These are phyloP conservation scores for Eupithecia exiguata DNA, from an alignment of 2,888 invertebrate species.

Conservation along the genomic window DNA sequence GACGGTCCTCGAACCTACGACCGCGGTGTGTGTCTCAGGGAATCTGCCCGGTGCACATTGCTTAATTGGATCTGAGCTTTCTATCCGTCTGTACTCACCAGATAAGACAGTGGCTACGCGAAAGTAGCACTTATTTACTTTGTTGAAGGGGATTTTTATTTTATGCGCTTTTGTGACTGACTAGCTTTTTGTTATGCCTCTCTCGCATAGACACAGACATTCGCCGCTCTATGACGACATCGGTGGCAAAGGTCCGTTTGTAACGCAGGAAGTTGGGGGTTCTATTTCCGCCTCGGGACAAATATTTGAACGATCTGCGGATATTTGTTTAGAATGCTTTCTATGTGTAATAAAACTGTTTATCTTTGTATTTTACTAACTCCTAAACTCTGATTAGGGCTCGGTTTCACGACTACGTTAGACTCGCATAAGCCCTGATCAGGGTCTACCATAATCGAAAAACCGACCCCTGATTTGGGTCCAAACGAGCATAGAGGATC, in stretches of 20 bases:
- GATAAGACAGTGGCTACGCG: constrained; percentile 11
- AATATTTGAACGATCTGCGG: neutral
- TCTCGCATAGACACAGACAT: neutral
- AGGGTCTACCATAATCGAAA: no score
- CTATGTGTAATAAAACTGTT: no score
- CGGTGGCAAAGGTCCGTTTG: neutral
- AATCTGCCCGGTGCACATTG: constrained; percentile 6
- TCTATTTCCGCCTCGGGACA: neutral
- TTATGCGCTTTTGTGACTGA: neutral
- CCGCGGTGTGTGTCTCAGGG: neutral
- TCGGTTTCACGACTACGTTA: no score
- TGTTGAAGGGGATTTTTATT: neutral
- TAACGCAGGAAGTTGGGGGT: neutral
- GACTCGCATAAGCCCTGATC: no score
- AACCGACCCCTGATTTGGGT: no score
- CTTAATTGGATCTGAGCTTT: constrained; percentile 7
- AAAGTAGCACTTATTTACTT: constrained; percentile 1
- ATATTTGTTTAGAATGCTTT: neutral
- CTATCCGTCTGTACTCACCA: constrained; percentile 6
- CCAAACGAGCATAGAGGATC: no score
- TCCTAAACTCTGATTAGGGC: no score
- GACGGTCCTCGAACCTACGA: neutral
- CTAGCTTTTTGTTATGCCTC: neutral
- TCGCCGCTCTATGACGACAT: neutral
- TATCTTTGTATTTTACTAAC: no score